Percentiles rank a stretch among this genome's conserved stretches.
These are phyloP conservation scores for Coregonus clupeaformis DNA, from an alignment of 2,113 vertebrate genomes.

Conservation along the genomic window DNA sequence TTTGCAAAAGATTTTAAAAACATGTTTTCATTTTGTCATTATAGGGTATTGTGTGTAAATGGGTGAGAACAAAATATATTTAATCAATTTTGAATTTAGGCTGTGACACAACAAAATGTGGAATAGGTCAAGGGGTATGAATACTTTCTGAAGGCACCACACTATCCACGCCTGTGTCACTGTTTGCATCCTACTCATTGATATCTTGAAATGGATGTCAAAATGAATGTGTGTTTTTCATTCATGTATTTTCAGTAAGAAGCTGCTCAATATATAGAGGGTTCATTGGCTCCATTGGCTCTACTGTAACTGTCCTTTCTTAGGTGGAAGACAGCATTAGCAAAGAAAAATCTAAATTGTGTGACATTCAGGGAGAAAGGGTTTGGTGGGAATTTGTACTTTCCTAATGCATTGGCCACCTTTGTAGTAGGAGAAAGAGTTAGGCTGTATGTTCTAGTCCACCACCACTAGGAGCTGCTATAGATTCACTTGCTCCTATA, in stretches of 20 bases:
- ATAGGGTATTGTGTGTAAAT: too few relatives aligned
- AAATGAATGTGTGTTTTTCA: neutral
- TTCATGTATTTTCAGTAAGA: neutral
- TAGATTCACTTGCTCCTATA: neutral
- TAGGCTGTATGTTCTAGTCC: neutral
- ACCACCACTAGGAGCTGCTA: slow-evolving; percentile 14
- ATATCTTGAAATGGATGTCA: neutral
- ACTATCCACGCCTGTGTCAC: neutral
- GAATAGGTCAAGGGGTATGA: too few relatives aligned
- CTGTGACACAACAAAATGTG: too few relatives aligned
- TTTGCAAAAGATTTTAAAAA: too few relatives aligned
- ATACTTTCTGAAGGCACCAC: too few relatives aligned
- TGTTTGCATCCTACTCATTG: too few relatives aligned
- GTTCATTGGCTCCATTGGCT: neutral
- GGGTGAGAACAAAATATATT: too few relatives aligned
- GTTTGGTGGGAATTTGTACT: neutral
- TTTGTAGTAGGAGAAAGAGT: neutral
- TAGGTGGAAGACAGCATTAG: neutral
- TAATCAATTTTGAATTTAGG: too few relatives aligned
- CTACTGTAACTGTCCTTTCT: neutral
- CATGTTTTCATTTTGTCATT: too few relatives aligned
- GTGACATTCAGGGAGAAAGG: neutral
- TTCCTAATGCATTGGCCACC: neutral
- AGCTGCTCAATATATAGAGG: neutral
- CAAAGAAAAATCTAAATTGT: neutral